Base-by-base conservation (phyloP, 2,113 vertebrate species). In the Cisticola juncidis region DNA sequence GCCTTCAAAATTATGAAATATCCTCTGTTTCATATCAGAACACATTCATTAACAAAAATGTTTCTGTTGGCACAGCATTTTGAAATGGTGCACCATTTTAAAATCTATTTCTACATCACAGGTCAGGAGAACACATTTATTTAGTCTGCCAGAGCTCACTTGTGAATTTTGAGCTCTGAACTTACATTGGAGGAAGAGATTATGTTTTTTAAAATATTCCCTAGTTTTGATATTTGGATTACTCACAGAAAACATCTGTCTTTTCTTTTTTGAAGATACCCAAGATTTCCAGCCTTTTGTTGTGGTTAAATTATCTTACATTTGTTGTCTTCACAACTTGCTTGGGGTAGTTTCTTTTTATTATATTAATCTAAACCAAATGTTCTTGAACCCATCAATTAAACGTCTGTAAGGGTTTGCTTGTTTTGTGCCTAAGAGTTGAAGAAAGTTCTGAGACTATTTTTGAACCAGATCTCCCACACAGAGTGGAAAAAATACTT, bases 141-240 rank as follows among this genome's bases (percentile, higher is more conserved):
- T 94, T 86, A 40, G 21, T 50, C 12, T 51, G 35, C 15, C 24
- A 33, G 17, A 44, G 14, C 5, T 68, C 0, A 0, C 4, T 77
- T 73, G 31, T 42, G 47, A 90, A 86, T 5, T 18, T 76, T 76
- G 5, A 81, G 54, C 17, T n/a, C 36, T 42, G 47, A 73, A 83
- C 10, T 48, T 50, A 13, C 2, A 16, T 11, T 1, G 2, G 19
- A 56, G 25, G 5, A 85, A 6, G 17, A 78, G 66, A 38, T 35
- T 4, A 54, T 47, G 18, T 7, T 74, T 89, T 71, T 84, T 53
- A 78, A 91, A 65, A 35, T 44, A 38, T 26, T 5, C 0, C 23
- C 48, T 42, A 23, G 4, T 73, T 83, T 93, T 81, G 8, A 17
- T 60, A 58, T 64, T 77, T 70, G 11, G 86, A 36, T 26, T 83